Evolutionary conservation across 2,797 vertebrate genomes (phyloP).

Genomic region (Ptychadena robeensis): DNA sequence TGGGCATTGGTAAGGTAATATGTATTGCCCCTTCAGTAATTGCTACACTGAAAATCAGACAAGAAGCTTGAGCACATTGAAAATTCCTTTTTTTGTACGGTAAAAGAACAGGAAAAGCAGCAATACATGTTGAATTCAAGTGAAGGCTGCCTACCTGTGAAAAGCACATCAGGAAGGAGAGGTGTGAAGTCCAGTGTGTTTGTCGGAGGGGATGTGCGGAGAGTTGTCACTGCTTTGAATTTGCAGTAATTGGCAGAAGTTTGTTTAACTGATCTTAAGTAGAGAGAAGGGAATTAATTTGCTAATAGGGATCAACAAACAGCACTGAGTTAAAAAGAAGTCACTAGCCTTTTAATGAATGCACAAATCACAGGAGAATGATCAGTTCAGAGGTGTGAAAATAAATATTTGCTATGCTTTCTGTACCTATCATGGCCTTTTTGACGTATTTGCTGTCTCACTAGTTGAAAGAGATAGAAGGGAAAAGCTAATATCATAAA

Average conservation of each 20-base stretch:
- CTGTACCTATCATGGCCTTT: conserved; percentile 24
- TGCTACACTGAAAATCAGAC: no score
- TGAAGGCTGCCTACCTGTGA: conserved; percentile 27
- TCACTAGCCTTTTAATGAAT: conserved; percentile 42
- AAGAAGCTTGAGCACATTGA: no score
- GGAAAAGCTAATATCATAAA: not conserved
- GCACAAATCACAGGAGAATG: conserved; percentile 15
- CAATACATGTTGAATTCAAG: conserved; percentile 6
- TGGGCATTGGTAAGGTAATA: no score
- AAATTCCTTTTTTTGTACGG: no score
- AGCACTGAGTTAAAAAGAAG: conserved; percentile 22
- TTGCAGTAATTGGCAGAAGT: conserved; percentile 57
- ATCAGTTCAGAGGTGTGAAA: conserved; percentile 51
- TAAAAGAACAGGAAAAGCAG: conserved; percentile 18
- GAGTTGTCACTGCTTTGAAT: conserved; percentile 48
- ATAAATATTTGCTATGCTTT: conserved; percentile 52
- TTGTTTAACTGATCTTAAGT: conserved; percentile 58
- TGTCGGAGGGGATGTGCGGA: conserved; percentile 34
- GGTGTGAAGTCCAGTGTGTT: conserved; percentile 34
- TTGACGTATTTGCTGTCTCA: not conserved
- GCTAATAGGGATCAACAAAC: conserved; percentile 50
- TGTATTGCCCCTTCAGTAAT: no score
- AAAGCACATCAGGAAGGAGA: conserved; percentile 16
- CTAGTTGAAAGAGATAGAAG: not conserved
- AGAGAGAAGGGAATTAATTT: conserved; percentile 56